A percentile compares a stretch with the other conserved stretches of the same genome.
These are phyloP conservation scores for Tyrannus savana DNA, from an alignment of 2,113 vertebrate species.

Conservation along the genomic window DNA sequence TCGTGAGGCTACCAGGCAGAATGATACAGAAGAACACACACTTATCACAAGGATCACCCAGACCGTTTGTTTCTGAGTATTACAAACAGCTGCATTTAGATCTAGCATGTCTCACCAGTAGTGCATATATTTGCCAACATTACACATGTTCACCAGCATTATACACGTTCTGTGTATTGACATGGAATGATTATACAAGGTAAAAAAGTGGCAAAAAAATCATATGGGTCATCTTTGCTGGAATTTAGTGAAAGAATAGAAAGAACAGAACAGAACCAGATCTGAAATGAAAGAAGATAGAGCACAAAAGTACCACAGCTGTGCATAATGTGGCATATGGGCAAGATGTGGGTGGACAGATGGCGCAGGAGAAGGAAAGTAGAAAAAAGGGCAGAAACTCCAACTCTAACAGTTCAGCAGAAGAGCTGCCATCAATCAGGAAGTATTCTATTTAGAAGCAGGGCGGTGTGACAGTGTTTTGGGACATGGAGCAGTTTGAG, in stretches of 20 bases:
- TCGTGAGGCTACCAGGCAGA: background rate
- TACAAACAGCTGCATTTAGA: background rate
- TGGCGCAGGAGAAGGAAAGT: background rate
- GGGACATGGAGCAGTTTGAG: background rate
- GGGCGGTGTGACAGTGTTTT: rapidly evolving
- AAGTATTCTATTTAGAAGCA: background rate
- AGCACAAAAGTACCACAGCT: background rate
- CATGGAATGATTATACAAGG: background rate
- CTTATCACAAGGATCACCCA: background rate
- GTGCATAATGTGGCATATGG: background rate
- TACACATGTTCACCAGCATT: background rate
- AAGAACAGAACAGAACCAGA: background rate
- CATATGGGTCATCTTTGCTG: background rate
- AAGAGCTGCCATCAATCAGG: background rate
- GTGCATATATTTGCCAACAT: background rate
- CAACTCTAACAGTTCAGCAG: background rate
- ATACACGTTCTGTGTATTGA: background rate
- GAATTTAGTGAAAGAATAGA: background rate
- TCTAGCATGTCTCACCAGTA: background rate
- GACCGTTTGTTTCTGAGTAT: background rate
- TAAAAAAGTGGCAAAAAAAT: background rate
- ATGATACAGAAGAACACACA: rapidly evolving
- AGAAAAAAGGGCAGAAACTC: background rate
- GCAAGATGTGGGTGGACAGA: background rate
- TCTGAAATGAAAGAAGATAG: background rate